Evolutionary conservation across 2,888 invertebrate genomes (phyloP), one percentile per base, ranked within the genome.

Genomic region (Parnassius orleans): DNA sequence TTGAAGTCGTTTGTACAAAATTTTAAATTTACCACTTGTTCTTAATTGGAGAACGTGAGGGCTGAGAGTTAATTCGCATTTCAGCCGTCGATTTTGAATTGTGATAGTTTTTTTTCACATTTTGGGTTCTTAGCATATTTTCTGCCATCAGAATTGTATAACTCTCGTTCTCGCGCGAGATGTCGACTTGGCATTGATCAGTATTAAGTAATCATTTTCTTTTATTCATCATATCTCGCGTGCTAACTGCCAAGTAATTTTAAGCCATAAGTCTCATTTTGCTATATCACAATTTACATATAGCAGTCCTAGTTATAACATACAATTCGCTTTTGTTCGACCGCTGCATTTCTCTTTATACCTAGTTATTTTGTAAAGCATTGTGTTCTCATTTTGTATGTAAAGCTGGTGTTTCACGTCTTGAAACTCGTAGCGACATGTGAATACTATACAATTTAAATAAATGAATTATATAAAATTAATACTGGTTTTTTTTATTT

Each of bases 391-490:
- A 86, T 88, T 89, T 89, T 88, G 82, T 88, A 88, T 85, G 83
- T 87, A 83, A 84, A 78, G 86, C 87, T 84, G 81, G 80, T 83
- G 89, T 87, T 90, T 87, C 87, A 78, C 73, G 72, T 79, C 76
- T 79, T 84, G 90, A 79, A 86, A 89, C 85, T 78, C 80, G 79
- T 85, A 84, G 89, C 87, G 80, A 86, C 83, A 84, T 91, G 90
- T 91, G 91, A 90, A 91, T 90, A 90, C 83, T 87, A 86, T 87
- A 87, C 86, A 87, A 86, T 87, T 90, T 85, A 87, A 91, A 91
- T 91, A 91, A 91, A 91, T 90, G 89, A 90, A 90, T 90, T 90
- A 90, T 90, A 90, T 89, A 90, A 90, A 33, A 87, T 81, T 79
- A 73, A 12, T 10, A 15, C 43, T 69, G 52, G 73, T 74, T 67